phyloP scores from a whole-genome alignment of 2,113 vertebrate genomes.

The Ahaetulla prasina region DNA sequence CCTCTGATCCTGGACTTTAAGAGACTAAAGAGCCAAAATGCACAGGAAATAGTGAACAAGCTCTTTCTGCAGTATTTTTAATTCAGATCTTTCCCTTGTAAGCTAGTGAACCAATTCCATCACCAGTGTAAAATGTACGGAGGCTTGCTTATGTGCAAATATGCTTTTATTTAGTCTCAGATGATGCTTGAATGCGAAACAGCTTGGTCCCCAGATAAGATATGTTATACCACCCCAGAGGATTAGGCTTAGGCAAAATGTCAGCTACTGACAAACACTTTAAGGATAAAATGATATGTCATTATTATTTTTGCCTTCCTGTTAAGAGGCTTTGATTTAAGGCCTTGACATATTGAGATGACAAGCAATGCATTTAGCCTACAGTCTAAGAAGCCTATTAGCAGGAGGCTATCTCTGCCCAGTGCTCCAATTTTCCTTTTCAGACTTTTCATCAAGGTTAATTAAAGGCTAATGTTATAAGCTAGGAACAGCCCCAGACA shows the following conservation, averaged over 20 bases:
- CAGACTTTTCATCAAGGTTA: neutral
- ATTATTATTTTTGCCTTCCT: conserved; percentile 23
- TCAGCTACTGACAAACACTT: conserved; percentile 39
- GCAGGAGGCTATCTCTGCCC: neutral
- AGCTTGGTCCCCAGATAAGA: conserved; percentile 24
- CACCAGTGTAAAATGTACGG: conserved; percentile 8
- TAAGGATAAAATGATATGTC: conserved; percentile 41
- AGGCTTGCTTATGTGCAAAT: conserved; percentile 31
- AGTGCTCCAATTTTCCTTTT: conserved; percentile 1
- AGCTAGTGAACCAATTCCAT: conserved; percentile 11
- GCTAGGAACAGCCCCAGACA: neutral
- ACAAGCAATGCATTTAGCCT: conserved; percentile 19
- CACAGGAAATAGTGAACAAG: conserved; percentile 29
- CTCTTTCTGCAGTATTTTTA: conserved; percentile 26
- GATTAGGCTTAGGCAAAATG: conserved; percentile 44
- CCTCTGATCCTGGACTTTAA: conserved; percentile 45
- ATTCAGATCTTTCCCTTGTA: conserved; percentile 28
- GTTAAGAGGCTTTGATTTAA: conserved; percentile 36
- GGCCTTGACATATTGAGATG: conserved; percentile 25
- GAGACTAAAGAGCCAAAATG: conserved; percentile 14
- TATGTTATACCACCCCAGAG: conserved; percentile 12
- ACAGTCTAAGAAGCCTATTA: conserved; percentile 14
- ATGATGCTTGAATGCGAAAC: conserved; percentile 41
- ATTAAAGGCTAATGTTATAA: neutral
- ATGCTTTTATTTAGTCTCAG: conserved; percentile 36